Evolutionary conservation across 2,113 vertebrate genomes (phyloP).

Genomic region (Elanoides forficatus): DNA sequence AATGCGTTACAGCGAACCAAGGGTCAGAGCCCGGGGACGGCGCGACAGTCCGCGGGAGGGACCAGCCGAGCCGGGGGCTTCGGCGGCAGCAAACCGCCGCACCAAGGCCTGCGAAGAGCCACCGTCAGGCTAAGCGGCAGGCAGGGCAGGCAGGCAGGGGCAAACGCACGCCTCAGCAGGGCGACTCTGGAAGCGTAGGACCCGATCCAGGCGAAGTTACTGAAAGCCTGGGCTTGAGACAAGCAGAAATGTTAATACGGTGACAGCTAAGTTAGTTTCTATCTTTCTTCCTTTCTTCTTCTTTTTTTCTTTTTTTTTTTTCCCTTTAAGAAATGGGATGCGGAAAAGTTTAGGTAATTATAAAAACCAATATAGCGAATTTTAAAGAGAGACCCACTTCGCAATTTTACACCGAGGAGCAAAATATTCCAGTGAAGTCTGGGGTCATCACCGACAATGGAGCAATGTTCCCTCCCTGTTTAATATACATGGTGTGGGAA

Average conservation of each 20-base stretch:
- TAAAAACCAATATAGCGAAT: constrained; percentile 59
- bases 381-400: constrained; percentile 20
- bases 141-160: background rate
- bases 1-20: fast-evolving
- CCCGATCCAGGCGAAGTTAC: background rate
- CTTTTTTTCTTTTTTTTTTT: background rate
- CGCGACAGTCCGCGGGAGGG: background rate
- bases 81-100: background rate
- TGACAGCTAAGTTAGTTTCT: background rate
- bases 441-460: constrained; percentile 56
- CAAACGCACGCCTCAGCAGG: background rate
- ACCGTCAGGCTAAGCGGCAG: background rate
- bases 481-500: constrained; percentile 82
- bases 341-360: constrained; percentile 47
- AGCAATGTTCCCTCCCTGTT: constrained; percentile 64
- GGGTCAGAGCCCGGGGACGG: background rate
- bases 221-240: background rate
- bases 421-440: constrained; percentile 24
- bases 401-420: constrained; percentile 35
- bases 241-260: background rate
- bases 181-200: background rate
- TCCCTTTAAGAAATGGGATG: background rate
- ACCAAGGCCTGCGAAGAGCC: background rate
- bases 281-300: fast-evolving
- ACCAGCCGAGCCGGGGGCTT: too few relatives aligned